Conservation (phyloP, 2,797 vertebrate genomes). For the Mormyrus hasselquistii region DNA sequence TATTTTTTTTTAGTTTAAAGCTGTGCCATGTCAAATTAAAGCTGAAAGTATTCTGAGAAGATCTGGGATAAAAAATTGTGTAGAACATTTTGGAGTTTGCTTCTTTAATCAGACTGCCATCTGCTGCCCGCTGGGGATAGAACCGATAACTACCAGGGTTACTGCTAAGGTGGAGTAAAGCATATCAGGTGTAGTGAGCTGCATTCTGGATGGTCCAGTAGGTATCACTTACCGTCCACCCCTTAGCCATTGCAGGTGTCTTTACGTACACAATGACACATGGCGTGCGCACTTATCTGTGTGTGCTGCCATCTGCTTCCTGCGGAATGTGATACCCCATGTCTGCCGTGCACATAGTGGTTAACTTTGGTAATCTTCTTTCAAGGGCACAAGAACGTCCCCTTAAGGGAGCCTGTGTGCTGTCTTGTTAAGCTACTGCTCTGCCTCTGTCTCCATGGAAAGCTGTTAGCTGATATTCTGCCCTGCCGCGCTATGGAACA, state of each 20-base stretch:
- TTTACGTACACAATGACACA: not conserved
- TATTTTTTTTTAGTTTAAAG: not conserved
- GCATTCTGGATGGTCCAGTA: not conserved
- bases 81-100: not conserved
- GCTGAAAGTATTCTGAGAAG: not conserved
- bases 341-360: not conserved
- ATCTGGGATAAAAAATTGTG: not conserved
- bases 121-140: not conserved
- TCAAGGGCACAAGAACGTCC: conserved; percentile 31
- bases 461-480: conserved; percentile 6
- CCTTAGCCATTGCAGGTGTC: not conserved
- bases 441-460: not conserved
- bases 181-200: not conserved
- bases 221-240: not conserved
- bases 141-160: not conserved
- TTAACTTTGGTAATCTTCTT: conserved; percentile 38
- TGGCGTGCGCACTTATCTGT: not conserved
- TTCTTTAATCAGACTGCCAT: not conserved
- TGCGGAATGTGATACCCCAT: conserved; percentile 26
- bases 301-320: conserved; percentile 42
- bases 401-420: conserved; percentile 9
- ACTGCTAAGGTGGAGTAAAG: not conserved
- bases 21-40: not conserved
- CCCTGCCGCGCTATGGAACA: not conserved
- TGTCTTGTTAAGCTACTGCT: too few relatives aligned